Conservation (phyloP, 92 coral and sea anemone genomes). For the Phenganax marumi region DNA sequence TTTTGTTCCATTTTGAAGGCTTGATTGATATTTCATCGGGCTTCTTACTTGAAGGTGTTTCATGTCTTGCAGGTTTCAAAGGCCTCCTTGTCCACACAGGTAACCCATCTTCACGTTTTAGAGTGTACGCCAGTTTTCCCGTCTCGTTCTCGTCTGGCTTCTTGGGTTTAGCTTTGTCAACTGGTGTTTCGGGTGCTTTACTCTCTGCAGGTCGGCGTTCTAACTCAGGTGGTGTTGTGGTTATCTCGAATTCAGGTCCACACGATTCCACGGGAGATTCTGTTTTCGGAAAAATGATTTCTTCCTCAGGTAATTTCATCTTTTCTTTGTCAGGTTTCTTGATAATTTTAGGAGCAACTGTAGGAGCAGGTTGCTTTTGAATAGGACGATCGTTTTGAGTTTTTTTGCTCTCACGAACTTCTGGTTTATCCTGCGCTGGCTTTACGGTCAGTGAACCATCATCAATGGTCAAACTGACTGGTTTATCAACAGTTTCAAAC, state of each 20-base stretch:
- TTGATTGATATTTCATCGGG: not conserved
- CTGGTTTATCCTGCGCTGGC: not conserved
- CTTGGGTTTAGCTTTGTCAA: constrained; percentile 1
- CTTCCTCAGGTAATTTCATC: not conserved
- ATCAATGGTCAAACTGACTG: constrained; percentile 27
- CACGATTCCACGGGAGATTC: not conserved
- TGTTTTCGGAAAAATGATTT: not conserved
- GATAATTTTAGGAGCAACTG: not conserved
- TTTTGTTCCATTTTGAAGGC: constrained; percentile 3
- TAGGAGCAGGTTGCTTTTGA: not conserved
- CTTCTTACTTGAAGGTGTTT: constrained; percentile 1
- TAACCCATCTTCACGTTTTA: constrained; percentile 35
- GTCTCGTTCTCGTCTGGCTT: constrained; percentile 11
- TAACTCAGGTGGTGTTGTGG: not conserved
- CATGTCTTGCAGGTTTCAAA: not conserved
- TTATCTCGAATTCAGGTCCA: not conserved
- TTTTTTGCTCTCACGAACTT: not conserved
- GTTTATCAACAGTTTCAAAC: constrained; percentile 23
- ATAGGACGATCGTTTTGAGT: not conserved
- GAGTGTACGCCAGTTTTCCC: constrained; percentile 25
- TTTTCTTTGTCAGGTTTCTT: not conserved
- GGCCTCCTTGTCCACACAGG: constrained; percentile 44
- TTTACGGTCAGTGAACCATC: not conserved
- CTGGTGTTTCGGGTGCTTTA: not conserved
- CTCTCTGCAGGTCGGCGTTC: not conserved